phyloP scores from a whole-genome alignment of 2,888 invertebrate genomes.

The Carpatolechia fugitivella region DNA sequence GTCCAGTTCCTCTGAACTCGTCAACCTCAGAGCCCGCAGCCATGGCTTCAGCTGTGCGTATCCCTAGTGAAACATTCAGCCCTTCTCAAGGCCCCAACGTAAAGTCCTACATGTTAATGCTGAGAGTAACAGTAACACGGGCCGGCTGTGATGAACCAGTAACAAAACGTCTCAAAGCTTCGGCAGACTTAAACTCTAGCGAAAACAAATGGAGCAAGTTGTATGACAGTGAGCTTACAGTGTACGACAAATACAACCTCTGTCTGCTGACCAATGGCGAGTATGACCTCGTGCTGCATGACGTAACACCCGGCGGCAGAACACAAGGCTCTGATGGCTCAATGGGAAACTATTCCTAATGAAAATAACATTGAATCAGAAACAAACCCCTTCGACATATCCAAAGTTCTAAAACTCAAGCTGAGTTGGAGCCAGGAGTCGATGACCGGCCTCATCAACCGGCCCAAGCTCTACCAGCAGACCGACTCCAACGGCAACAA shows the following conservation, averaged over 20 bases:
- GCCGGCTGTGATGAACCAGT: slow-evolving; percentile 79
- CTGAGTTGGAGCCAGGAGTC: slow-evolving; percentile 90
- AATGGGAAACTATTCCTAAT: slow-evolving; percentile 81
- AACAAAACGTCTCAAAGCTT: slow-evolving; percentile 84
- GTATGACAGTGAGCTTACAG: slow-evolving; percentile 89
- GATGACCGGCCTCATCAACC: slow-evolving; percentile 82
- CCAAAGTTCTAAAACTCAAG: slow-evolving; percentile 90
- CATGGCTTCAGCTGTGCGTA: slow-evolving; percentile 88
- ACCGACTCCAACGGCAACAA: slow-evolving; percentile 57
- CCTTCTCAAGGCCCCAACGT: slow-evolving; percentile 88
- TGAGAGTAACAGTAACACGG: slow-evolving; percentile 81
- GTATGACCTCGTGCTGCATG: slow-evolving; percentile 92
- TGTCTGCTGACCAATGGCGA: slow-evolving; percentile 93
- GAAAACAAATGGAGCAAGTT: slow-evolving; percentile 77
- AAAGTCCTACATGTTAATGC: slow-evolving; percentile 89
- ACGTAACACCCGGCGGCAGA: slow-evolving; percentile 84
- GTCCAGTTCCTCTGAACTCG: slow-evolving; percentile 88
- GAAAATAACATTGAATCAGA: slow-evolving; percentile 31
- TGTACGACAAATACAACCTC: slow-evolving; percentile 93
- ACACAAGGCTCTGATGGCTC: slow-evolving; percentile 74
- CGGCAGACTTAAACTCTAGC: slow-evolving; percentile 56
- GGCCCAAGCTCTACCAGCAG: slow-evolving; percentile 80
- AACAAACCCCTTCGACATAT: slow-evolving; percentile 83
- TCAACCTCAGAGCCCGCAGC: slow-evolving; percentile 80
- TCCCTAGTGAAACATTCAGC: slow-evolving; percentile 91